Evolutionary conservation across 2,797 vertebrate genomes (phyloP).

Genomic region (Leuciscus waleckii): DNA sequence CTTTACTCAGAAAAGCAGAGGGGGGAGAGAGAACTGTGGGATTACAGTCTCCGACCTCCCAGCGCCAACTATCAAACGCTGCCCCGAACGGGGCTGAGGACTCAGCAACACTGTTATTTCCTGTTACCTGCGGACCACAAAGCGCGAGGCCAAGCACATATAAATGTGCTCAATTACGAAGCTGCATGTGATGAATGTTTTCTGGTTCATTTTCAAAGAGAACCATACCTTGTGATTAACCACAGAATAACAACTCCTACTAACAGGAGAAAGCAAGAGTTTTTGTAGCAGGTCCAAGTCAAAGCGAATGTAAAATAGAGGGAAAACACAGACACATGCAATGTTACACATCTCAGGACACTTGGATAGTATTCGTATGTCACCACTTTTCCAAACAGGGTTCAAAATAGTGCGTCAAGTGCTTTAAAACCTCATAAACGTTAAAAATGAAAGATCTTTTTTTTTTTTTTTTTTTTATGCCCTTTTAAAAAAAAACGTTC

Average conservation of each 20-base stretch:
- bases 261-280: not conserved
- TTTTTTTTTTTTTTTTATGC: not conserved
- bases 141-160: constrained; percentile 29
- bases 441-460: not conserved
- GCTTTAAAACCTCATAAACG: not conserved
- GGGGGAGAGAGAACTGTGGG: constrained; percentile 67
- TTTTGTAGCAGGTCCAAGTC: not conserved
- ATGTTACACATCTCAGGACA: not conserved
- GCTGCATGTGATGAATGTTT: constrained; percentile 40
- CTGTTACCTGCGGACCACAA: constrained; percentile 41
- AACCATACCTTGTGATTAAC: constrained; percentile 25
- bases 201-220: constrained; percentile 38
- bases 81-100: constrained; percentile 40
- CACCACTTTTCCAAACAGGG: not conserved
- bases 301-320: not conserved
- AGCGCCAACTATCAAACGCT: constrained; percentile 52
- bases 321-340: not conserved
- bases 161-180: constrained; percentile 27
- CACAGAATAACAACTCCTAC: constrained; percentile 2
- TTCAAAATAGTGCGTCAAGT: not conserved
- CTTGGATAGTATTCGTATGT: not conserved
- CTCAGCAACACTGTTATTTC: constrained; percentile 44
- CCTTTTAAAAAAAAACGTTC: too few species aligned
- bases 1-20: constrained; percentile 82
- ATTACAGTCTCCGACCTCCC: constrained; percentile 61